Evolutionary conservation across 2,888 invertebrate genomes (phyloP).

Genomic region (Phlogophora meticulosa): DNA sequence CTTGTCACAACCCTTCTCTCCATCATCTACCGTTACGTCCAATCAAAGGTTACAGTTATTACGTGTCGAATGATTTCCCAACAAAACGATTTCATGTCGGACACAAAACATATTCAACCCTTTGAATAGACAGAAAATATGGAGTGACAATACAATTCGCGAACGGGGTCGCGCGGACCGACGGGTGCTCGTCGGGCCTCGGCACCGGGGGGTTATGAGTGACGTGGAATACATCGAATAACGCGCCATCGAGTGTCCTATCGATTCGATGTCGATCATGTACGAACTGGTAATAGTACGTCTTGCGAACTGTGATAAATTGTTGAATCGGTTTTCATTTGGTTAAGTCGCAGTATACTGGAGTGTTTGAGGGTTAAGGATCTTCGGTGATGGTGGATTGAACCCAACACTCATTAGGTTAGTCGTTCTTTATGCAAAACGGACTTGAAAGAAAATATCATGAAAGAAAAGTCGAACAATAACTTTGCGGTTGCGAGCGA

Average conservation of each 20-base stretch:
- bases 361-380: background rate
- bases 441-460: background rate
- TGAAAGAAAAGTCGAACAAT: background rate
- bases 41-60: slow-evolving; percentile 63
- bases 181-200: slow-evolving; percentile 12
- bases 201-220: slow-evolving; percentile 57
- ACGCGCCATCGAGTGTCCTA: slow-evolving; percentile 54
- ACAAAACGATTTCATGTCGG: slow-evolving; percentile 64
- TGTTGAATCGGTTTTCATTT: slow-evolving; percentile 46
- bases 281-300: slow-evolving; percentile 31
- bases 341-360: slow-evolving; percentile 2
- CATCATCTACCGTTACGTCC: slow-evolving; percentile 31
- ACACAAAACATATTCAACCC: slow-evolving; percentile 68
- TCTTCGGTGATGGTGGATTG: background rate
- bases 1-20: slow-evolving; percentile 37
- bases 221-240: slow-evolving; percentile 55
- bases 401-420: background rate
- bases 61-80: slow-evolving; percentile 61
- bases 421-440: too few species aligned
- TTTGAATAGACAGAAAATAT: slow-evolving; percentile 66
- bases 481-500: background rate
- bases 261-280: slow-evolving; percentile 54
- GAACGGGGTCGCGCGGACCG: slow-evolving; percentile 59
- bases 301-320: slow-evolving; percentile 38
- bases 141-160: slow-evolving; percentile 72